Evolutionary conservation across 2,888 invertebrate species (phyloP), one percentile per base, ranked within the genome.

Genomic region (Ornithoptera priamus): DNA sequence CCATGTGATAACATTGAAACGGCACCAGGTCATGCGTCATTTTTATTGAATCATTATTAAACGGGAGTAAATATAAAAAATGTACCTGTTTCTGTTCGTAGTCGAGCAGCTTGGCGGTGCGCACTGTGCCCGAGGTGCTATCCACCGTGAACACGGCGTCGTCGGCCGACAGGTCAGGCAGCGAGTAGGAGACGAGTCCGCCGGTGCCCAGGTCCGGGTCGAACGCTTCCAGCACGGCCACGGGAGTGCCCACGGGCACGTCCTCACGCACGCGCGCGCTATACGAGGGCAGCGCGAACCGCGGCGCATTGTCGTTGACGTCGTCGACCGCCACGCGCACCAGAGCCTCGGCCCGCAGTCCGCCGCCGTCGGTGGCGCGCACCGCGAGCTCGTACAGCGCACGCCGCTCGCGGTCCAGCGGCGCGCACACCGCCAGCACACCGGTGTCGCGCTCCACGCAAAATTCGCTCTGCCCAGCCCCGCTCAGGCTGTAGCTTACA

Each of bases 301-400:
- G 94, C 0, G 98, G 98, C 2, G 96, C 94, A 84, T 97, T 97
- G 87, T 97, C 99, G 88, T 99, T 99, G 65, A 98, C 96, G 86
- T 99, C 99, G 80, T 97, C 96, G 8, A 98, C 95, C 50, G 94
- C 94, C 61, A 98, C 95, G 73, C 96, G 94, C 36, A 99, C 96
- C 39, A 96, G 87, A 3, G 97, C 97, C 77, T 97, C 97, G 0
- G 98, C 96, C 74, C 95, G 95, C 62, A 97, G 91, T 64, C 95
- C 94, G 69, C 96, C 95, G 77, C 95, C 95, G 87, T 98, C 97
- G 15, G 95, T 95, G 0, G 97, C 98, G 69, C 96, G 93, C 72
- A 98, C 94, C 72, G 95, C 93, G 70, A 97, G 91, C 85, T 96
- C 97, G 89, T 98, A 97, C 53, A 96, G 85, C 71, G 96, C 96